Percentiles rank a stretch among this genome's conserved stretches.
Evolutionary conservation across 2,113 vertebrate genomes (phyloP).

Genomic region (Cinclus mexicanus): DNA sequence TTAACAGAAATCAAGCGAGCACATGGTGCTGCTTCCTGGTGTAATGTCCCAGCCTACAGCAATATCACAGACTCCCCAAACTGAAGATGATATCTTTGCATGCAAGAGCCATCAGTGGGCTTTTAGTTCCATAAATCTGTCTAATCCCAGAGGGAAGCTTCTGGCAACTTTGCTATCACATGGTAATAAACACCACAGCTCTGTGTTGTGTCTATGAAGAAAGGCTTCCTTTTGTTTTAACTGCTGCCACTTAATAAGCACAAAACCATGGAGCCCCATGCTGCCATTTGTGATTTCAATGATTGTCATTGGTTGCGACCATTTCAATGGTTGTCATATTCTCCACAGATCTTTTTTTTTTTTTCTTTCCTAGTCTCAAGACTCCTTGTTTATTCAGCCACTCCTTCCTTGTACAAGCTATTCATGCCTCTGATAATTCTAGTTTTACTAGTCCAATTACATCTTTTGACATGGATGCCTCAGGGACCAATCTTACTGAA

Average conservation of each 20-base stretch:
- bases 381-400: background rate
- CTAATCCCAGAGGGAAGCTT: background rate
- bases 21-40: background rate
- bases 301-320: no score
- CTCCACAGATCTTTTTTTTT: background rate
- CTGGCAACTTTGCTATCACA: background rate
- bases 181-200: background rate
- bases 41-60: background rate
- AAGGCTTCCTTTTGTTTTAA: background rate
- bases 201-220: background rate
- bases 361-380: background rate
- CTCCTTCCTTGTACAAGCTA: background rate
- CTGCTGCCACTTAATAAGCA: background rate
- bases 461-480: background rate
- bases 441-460: background rate
- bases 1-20: background rate
- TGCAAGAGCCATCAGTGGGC: background rate
- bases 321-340: background rate
- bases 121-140: background rate
- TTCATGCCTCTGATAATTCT: background rate
- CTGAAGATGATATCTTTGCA: background rate
- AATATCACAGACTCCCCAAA: background rate
- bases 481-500: background rate
- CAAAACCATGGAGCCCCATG: background rate
- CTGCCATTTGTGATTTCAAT: background rate